Percentiles rank a stretch among this genome's conserved stretches.
These are phyloP conservation scores for Ctenopoma multispine DNA, from an alignment of 2,797 vertebrate species.

Conservation along the genomic window DNA sequence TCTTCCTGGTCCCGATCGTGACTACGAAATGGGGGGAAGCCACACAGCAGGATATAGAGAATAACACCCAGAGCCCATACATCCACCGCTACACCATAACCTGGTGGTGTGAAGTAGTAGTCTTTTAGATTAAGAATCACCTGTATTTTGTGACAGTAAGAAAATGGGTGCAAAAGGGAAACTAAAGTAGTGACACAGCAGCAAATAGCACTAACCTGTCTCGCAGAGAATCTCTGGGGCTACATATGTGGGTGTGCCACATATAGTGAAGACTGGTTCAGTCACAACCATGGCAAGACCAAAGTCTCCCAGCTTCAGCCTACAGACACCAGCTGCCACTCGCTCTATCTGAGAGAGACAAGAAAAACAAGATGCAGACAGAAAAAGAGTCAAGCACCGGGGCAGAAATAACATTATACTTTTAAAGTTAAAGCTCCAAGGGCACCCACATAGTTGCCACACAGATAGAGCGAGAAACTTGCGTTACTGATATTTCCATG, in stretches of 20 bases:
- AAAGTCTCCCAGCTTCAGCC: conserved; percentile 96
- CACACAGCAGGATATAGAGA: conserved; percentile 94
- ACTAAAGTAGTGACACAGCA: background rate
- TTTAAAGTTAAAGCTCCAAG: conserved; percentile 8
- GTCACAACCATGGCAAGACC: conserved; percentile 95
- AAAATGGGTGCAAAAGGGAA: background rate
- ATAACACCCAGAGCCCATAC: conserved; percentile 98
- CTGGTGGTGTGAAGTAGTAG: conserved; percentile 73
- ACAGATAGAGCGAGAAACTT: background rate
- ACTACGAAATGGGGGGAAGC: conserved; percentile 96
- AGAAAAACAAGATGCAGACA: conserved; percentile 18
- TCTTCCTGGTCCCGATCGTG: conserved; percentile 93
- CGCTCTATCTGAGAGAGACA: conserved; percentile 87
- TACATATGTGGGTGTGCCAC: conserved; percentile 97
- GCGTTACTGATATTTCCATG: background rate
- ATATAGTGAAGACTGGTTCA: conserved; percentile 96
- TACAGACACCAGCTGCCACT: conserved; percentile 85
- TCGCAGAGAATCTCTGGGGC: conserved; percentile 97
- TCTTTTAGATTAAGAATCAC: background rate
- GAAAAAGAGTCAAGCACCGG: background rate
- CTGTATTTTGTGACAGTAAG: background rate
- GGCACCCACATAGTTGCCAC: background rate
- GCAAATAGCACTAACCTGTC: conserved; percentile 85
- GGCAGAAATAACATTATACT: background rate
- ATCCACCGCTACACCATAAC: conserved; percentile 95